A percentile compares a stretch with the other conserved stretches of the same genome.
phyloP scores from a whole-genome alignment of 2,113 vertebrate species.

The Lagopus leucura region DNA sequence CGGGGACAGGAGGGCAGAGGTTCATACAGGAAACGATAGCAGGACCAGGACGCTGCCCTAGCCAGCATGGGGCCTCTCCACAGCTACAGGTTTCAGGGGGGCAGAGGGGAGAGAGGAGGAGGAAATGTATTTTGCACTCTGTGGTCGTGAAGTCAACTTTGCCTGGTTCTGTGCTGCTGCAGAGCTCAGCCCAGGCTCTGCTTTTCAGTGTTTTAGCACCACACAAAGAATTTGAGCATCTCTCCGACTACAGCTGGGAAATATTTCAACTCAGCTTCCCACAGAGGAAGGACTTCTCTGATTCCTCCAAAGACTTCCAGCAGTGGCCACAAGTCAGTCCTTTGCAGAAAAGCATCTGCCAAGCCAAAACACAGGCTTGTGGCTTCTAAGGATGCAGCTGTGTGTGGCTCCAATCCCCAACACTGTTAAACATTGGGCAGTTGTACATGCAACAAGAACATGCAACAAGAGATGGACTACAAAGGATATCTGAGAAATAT shows the following conservation, averaged over 20 bases:
- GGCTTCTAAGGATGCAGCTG: not conserved
- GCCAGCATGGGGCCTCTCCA: not conserved
- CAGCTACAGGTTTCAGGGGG: not conserved
- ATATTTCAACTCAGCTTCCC: not conserved
- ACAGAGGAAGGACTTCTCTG: not conserved
- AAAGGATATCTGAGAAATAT: not conserved
- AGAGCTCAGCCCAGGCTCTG: rapidly evolving
- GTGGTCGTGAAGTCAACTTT: not conserved
- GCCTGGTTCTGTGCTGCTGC: not conserved
- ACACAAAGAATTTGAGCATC: rapidly evolving
- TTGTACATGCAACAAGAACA: not conserved
- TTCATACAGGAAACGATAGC: not conserved
- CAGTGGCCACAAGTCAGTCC: not conserved
- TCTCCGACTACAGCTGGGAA: rapidly evolving
- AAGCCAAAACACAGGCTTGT: not conserved
- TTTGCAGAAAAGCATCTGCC: not conserved
- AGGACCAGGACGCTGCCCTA: not conserved
- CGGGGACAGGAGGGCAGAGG: not conserved
- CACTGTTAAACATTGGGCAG: not conserved
- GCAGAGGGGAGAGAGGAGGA: not conserved
- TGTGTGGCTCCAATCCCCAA: not conserved
- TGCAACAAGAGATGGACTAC: not conserved
- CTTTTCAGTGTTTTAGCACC: not conserved
- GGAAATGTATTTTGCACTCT: not conserved
- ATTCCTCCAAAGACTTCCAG: not conserved